Evolutionary conservation across 2,888 invertebrate species (phyloP), one percentile per base, ranked within the genome.

Genomic region (Palloptera scutellata): DNA sequence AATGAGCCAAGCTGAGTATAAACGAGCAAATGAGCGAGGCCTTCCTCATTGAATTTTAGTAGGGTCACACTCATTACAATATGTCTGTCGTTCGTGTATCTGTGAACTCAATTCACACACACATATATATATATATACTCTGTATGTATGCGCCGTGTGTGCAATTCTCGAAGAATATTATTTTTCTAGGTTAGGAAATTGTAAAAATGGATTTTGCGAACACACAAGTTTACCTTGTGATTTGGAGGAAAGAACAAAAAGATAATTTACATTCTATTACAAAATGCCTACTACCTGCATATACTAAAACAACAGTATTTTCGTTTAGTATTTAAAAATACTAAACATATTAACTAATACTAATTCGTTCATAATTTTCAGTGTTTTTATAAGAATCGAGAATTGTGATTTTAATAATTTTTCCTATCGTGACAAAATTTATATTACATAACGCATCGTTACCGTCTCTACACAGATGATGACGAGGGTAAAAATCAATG

Each of bases 401-500:
- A 48, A 15, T 48, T 48, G 4, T 10, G 15, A 48, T 48, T 48
- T 48, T 13, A 5, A 11, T 15, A 48, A 48, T 48, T 48, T 48
- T 48, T 13, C 48, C n/a, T n/a, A 48, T 48, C 13, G n/a, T 48
- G 15, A 11, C 48, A 15, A 15, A 13, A 48, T 15, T 48, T 15
- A 30, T 30, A 48, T 48, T 48, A 48, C 48, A 48, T 48, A 48
- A 48, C 48, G 15, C 48, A 11, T 48, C 48, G 15, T 13, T 15
- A 13, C 13, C 48, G 48, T 10, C 48, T 15, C 5, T 11, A 48
- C 5, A 52, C 43, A 41, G 55, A 15, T 75, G 74, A 76, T 77
- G 78, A 61, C 63, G n/a, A 19, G 41, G 43, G 15, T 58, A 72
- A 78, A 78, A 79, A 78, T 78, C 80, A 78, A 80, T 79, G 75